Evolutionary conservation across 2,797 vertebrate species (phyloP), one percentile per base, ranked within the genome.

Genomic region (Chloroceryle amazona): DNA sequence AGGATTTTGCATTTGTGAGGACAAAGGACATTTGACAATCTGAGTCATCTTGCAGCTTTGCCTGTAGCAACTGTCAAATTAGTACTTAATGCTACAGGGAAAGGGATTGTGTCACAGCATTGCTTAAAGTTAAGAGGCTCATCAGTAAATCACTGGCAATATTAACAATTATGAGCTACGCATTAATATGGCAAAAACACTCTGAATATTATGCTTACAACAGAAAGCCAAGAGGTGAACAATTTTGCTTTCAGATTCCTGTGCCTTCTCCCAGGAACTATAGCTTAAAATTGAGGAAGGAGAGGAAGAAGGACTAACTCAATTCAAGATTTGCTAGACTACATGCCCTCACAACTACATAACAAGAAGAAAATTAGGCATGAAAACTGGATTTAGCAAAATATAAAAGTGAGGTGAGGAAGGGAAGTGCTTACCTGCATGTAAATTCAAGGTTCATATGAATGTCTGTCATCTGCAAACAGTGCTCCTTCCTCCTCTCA

Each of bases 41-140:
- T 97, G 93, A 97, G 84, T 94, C 85, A 97, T 94, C 95, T 96
- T 41, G 73, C 88, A 94, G 95, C 90, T 96, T 98, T 97, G 95
- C 96, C 95, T 93, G 90, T 90, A 97, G 97, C 96, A 95, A 97
- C 91, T 97, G 96, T 97, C 97, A 98, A 97, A 97, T 76, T 93
- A 95, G 86, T 84, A 97, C 95, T 86, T 97, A 97, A 96, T 97
- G 94, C 80, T 95, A 75, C 91, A 79, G 86, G 96, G 94, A 81
- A 96, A 96, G 75, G 90, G 89, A 95, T 93, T 97, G 86, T 94
- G 81, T 70, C 94, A 94, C 82, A 89, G 90, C 91, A 87, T 76
- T 95, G 96, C 96, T 96, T 92, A 96, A 84, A 95, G 94, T 96
- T 96, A 96, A 97, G 62, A 94, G 78, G 44, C 82, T 90, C 88